phyloP scores from a whole-genome alignment of 1,140 invertebrate genomes.

The Drosophila nannoptera region DNA sequence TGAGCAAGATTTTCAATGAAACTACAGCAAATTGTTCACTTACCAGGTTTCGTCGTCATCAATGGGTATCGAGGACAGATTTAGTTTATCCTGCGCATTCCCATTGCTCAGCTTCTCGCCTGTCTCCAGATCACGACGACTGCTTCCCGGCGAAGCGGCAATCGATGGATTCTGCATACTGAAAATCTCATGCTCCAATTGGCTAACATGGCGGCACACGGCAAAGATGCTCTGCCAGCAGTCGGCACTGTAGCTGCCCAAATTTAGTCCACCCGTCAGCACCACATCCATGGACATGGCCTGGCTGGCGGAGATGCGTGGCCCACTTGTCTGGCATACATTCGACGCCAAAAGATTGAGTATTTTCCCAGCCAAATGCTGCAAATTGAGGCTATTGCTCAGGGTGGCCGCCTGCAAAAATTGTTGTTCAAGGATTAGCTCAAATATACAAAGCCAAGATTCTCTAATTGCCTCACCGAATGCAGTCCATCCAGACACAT shows the following conservation, averaged over 20 bases:
- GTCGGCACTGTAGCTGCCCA: slow-evolving; percentile 93
- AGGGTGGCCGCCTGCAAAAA: slow-evolving; percentile 83
- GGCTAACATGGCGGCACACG: slow-evolving; percentile 93
- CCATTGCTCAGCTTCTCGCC: slow-evolving; percentile 73
- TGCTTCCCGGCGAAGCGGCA: slow-evolving; percentile 77
- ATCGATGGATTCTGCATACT: slow-evolving; percentile 82
- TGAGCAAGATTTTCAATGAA: background rate
- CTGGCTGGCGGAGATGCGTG: slow-evolving; percentile 89
- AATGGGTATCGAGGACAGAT: slow-evolving; percentile 79
- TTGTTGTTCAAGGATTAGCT: background rate
- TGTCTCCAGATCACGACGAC: slow-evolving; percentile 79
- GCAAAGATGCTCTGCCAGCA: slow-evolving; percentile 96
- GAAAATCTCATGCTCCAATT: slow-evolving; percentile 92
- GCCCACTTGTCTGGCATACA: slow-evolving; percentile 81
- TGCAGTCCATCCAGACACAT: slow-evolving; percentile 93
- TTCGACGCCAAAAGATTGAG: slow-evolving; percentile 76
- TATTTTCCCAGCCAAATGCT: slow-evolving; percentile 82
- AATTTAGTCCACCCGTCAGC: slow-evolving; percentile 87
- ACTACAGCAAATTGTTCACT: slow-evolving; percentile 17
- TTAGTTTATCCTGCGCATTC: slow-evolving; percentile 75
- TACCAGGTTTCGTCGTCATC: slow-evolving; percentile 89
- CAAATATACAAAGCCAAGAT: background rate
- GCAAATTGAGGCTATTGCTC: slow-evolving; percentile 87
- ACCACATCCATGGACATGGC: slow-evolving; percentile 93
- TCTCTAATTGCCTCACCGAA: slow-evolving; percentile 82